Base-by-base conservation (phyloP, 2,797 vertebrate genomes). In the Macroramphosus scolopax region DNA sequence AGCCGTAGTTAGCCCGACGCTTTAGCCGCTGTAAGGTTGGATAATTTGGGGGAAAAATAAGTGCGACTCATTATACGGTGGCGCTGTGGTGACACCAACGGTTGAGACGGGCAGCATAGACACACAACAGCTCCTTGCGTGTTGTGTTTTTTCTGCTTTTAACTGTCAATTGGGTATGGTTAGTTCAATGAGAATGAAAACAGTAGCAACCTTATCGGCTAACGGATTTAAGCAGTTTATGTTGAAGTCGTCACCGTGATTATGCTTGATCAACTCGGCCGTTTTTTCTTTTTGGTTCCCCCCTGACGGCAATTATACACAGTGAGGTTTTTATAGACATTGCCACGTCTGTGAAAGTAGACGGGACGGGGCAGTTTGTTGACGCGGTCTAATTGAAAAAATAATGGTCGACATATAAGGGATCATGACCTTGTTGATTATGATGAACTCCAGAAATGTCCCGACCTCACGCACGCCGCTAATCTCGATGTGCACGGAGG, bases 1-100 rank as follows among this genome's bases (percentile, higher is more conserved):
- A 82, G 81, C 81, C 80, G 78, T 75, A 81, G 82, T 84, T 84
- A 85, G 82, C 85, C 83, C 78, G 82, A 77, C 73, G 87, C 80
- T 87, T 78, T 87, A 87, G 80, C 83, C 73, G 81, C 30, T 67
- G 80, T 74, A 68, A 72, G 85, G 75, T 75, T 75, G 74, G 81
- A 84, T 81, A 41, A 81, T 88, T 86, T 79, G 68, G 77, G 70
- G 67, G 60, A 58, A 65, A 59, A 83, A 81, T 63, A 85, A 89
- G 85, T 87, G 85, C 82, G 80, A 78, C 78, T 84, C 75, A 62
- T 73, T 82, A 74, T 66, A 81, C 81, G 85, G 87, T 79, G 88
- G 88, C 88, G 86, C 88, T 86, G 87, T 87, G 74, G 82, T 78
- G 86, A 82, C 81, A 79, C 72, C 70, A 20, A 36, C 56, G 66